phyloP scores from a whole-genome alignment of 2,888 invertebrate species.

The Hedychridium roseum region DNA sequence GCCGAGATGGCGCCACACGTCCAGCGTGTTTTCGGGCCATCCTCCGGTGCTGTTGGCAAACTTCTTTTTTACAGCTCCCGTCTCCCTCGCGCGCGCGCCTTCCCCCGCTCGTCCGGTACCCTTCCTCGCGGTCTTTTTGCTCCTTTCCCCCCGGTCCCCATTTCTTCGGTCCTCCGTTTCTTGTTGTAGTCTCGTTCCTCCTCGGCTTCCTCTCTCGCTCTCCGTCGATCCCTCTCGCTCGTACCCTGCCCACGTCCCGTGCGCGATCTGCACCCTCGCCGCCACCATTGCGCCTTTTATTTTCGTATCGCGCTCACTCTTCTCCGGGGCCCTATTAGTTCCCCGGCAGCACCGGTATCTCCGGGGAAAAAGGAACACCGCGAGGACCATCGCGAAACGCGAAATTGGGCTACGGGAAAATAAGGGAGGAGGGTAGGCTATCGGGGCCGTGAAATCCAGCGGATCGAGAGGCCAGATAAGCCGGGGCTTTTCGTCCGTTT shows the following conservation, averaged over 20 bases:
- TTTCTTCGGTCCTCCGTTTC: slow-evolving; percentile 24
- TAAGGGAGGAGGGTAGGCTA: slow-evolving; percentile 14
- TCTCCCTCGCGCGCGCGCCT: too few species aligned
- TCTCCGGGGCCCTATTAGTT: slow-evolving; percentile 39
- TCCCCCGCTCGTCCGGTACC: too few species aligned
- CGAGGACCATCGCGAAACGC: slow-evolving; percentile 31
- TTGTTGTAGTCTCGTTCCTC: slow-evolving; percentile 6
- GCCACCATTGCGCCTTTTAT: slow-evolving; percentile 21
- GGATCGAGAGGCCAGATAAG: too few species aligned
- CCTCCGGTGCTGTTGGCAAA: slow-evolving; percentile 58
- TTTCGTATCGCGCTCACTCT: slow-evolving; percentile 28
- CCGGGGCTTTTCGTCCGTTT: too few species aligned
- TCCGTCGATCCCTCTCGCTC: slow-evolving; percentile 17
- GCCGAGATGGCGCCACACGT: slow-evolving; percentile 62
- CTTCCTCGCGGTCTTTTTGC: slow-evolving; percentile 26
- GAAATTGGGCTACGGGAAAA: slow-evolving; percentile 38
- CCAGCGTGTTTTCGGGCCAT: slow-evolving; percentile 61
- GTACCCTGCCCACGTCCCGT: slow-evolving; percentile 6
- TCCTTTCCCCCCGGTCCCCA: slow-evolving; percentile 15
- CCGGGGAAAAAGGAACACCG: slow-evolving; percentile 14
- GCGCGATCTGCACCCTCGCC: slow-evolving; percentile 24
- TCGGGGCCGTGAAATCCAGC: not conserved
- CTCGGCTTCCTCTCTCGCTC: slow-evolving; percentile 14
- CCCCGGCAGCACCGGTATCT: slow-evolving; percentile 37
- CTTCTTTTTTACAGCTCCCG: slow-evolving; percentile 48